phyloP scores from a whole-genome alignment of 2,113 vertebrate genomes.

The Potamarius usumacintae region DNA sequence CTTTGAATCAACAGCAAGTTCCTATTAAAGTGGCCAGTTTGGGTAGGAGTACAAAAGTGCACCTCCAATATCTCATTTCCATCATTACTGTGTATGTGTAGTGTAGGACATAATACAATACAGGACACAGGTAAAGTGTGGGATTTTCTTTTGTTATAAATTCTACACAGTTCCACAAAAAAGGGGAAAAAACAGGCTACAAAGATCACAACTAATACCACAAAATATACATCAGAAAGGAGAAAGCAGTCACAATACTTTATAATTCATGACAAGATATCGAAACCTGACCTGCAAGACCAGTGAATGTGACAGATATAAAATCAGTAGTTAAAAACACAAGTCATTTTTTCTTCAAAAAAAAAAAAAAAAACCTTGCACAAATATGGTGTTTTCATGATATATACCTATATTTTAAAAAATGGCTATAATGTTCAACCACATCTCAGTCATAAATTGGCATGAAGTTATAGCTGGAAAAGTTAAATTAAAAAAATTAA shows the following conservation, averaged over 20 bases:
- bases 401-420: constrained; percentile 35
- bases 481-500: constrained; percentile 48
- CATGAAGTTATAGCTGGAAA: constrained; percentile 52
- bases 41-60: no score
- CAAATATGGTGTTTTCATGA: constrained; percentile 16
- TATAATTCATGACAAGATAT: constrained; percentile 56
- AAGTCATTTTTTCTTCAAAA: constrained; percentile 55
- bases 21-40: no score
- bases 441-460: constrained; percentile 61
- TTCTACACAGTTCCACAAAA: constrained; percentile 71
- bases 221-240: constrained; percentile 75
- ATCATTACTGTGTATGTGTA: neutral
- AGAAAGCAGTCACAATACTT: constrained; percentile 62
- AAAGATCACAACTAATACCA: constrained; percentile 73
- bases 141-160: constrained; percentile 66
- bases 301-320: constrained; percentile 53
- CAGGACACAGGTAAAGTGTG: constrained; percentile 50
- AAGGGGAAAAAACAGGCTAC: constrained; percentile 66
- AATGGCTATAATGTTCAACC: constrained; percentile 52
- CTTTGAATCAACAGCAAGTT: no score
- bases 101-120: constrained; percentile 44
- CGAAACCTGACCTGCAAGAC: constrained; percentile 56
- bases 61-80: neutral
- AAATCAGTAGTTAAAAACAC: constrained; percentile 73
- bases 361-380: constrained; percentile 44